Percentiles rank a stretch among this genome's conserved stretches.
phyloP scores from a whole-genome alignment of 2,888 invertebrate species.

The Synergus itoensis region DNA sequence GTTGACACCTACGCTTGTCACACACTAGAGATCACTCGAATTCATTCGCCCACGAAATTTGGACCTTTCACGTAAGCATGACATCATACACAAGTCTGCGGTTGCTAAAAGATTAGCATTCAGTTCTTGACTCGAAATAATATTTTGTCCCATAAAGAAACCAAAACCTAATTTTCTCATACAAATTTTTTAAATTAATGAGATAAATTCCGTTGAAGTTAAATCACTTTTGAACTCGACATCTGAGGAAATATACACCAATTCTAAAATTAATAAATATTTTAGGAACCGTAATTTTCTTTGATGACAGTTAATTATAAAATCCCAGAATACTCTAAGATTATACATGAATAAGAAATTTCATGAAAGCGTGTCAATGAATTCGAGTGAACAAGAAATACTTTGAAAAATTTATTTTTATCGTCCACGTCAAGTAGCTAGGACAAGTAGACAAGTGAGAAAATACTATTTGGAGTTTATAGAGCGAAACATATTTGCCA shows the following conservation, averaged over 20 bases:
- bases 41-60: slow-evolving; percentile 34
- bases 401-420: background rate
- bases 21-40: slow-evolving; percentile 25
- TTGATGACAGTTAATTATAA: background rate
- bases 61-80: slow-evolving; percentile 22
- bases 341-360: background rate
- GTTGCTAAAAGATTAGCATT: background rate
- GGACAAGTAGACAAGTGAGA: background rate
- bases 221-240: background rate
- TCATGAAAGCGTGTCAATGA: background rate
- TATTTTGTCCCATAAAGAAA: background rate
- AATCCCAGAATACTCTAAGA: background rate
- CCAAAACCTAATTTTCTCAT: background rate
- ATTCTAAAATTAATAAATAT: background rate
- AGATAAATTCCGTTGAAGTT: background rate
- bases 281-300: background rate
- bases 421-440: background rate
- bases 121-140: background rate
- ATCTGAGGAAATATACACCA: background rate
- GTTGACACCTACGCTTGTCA: slow-evolving; percentile 40
- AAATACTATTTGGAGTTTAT: background rate
- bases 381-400: slow-evolving; percentile 14
- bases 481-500: background rate
- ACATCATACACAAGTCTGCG: slow-evolving; percentile 1
- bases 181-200: background rate